Base-by-base conservation (phyloP, 2,888 invertebrate genomes). In the Argyresthia goedartella region DNA sequence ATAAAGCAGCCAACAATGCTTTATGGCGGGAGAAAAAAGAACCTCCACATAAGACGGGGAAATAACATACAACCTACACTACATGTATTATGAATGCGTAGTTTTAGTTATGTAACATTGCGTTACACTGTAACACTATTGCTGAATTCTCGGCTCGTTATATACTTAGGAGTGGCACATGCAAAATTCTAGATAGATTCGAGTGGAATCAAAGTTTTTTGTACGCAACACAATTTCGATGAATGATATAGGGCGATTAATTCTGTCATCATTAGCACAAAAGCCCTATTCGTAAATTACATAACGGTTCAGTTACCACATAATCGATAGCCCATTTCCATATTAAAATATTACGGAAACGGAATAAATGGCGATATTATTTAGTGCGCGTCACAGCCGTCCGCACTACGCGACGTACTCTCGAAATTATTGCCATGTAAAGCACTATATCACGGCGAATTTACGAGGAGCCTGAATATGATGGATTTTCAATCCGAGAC, bases 1-100 rank as follows among this genome's bases (percentile, higher is more conserved):
- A 87, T 88, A 88, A 88, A 88, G 88, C 88, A 88, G 88, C 87
- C 88, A 88, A 88, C 89, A 86, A 87, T 87, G 87, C 82, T 88
- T 88, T 87, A 88, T 88, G 81, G 85, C 73, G 79, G 57, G 54
- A 81, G 81, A 86, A 86, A 82, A 86, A 86, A 81, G 79, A 79
- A 81, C 80, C 76, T 82, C 41, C 11, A 81, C 76, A 79, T 82
- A 85, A 84, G 85, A 79, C 77, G 81, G 78, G 67, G 73, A 85
- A 81, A 84, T 82, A 81, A 81, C 81, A 78, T 76, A 81, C 78
- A 81, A 73, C 73, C 75, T 76, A 25, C 80, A 73, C 69, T 71
- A 78, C 73, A 76, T 81, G 78, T 72, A 80, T 81, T 78, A 82
- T 85, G 69, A 73, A 80, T 77, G 78, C 73, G 77, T 34, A 25